Evolutionary conservation across 2,888 invertebrate genomes (phyloP).

Genomic region (Drosophila mettleri): DNA sequence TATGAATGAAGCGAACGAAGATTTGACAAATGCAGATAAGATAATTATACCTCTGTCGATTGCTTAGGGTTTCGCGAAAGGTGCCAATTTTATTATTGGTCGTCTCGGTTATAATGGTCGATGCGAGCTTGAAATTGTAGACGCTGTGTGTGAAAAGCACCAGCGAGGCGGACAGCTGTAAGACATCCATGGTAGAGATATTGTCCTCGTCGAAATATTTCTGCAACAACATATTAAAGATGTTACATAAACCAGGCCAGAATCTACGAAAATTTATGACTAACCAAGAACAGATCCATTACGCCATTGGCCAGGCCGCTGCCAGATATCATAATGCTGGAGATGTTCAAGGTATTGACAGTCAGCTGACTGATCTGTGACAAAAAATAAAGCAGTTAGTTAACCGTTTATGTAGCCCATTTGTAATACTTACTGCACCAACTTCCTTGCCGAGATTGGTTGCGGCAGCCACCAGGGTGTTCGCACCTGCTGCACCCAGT

Average conservation of each 20-base stretch:
- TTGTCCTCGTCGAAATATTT: conserved; percentile 77
- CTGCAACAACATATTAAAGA: conserved; percentile 40
- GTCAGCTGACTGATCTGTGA: conserved; percentile 67
- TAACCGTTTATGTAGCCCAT: neutral
- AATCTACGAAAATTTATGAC: conserved; percentile 6
- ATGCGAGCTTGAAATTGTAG: conserved; percentile 82
- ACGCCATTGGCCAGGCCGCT: conserved; percentile 77
- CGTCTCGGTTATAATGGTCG: conserved; percentile 73
- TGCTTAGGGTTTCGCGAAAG: conserved; percentile 76
- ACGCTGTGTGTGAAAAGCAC: conserved; percentile 83
- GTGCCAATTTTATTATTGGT: conserved; percentile 59
- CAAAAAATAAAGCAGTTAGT: neutral
- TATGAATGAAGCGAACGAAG: too few species aligned
- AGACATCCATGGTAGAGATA: conserved; percentile 68
- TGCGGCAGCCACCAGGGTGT: conserved; percentile 61
- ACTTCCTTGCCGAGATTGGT: conserved; percentile 75
- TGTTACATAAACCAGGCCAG: neutral
- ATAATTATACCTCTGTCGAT: conserved; percentile 73
- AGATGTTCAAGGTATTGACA: conserved; percentile 82
- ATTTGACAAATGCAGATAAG: neutral
- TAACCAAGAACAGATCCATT: conserved; percentile 80
- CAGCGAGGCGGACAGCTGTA: conserved; percentile 81
- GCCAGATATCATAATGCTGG: conserved; percentile 81
- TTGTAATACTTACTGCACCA: conserved; percentile 65
- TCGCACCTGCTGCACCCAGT: conserved; percentile 77